Evolutionary conservation across 2,113 vertebrate species (phyloP), one percentile per base, ranked within the genome.

Genomic region (Saccopteryx bilineata): DNA sequence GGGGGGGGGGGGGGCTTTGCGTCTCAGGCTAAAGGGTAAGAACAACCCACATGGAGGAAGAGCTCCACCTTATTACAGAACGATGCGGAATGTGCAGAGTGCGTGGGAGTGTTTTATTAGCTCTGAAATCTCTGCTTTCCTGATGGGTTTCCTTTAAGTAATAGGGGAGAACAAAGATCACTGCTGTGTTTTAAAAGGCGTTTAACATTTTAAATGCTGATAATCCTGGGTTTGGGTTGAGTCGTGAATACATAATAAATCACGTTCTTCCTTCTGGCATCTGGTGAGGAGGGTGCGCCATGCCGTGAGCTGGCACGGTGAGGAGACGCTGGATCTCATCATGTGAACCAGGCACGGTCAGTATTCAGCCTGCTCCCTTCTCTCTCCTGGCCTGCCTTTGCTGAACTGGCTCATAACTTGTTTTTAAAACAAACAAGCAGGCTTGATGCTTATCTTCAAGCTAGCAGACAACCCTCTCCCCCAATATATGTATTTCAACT

Each of bases 211-310:
- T 63, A 74, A 50, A 75, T 65, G 33, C 81, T 31, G 90, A 66
- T 19, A 18, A n/a, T 75, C 7, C 54, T n/a, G 26, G 23, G 5
- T 66, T 95, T 90, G 17, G 56, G 19, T 24, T 56, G n/a, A 69
- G 87, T 24, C 75, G 8, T 54, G 96, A 82, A 79, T 81, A 86
- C 19, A n/a, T 52, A 46, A 68, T 58, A 83, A 83, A 75, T 69
- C 9, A 33, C 31, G 71, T 54, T 86, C 14, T 61, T 88, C 28
- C 24, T 50, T 88, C 66, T 75, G 48, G 2, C 33, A 63, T 24
- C 81, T 61, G 28, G 33, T 31, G n/a, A 91, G 9, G 24, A 84
- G 33, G 66, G 3, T 39, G 39, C 39, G 39, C 39, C 3, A 79
- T 85, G 56, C 21, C 13, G 26, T 15, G 0, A 74, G 8, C 12